A percentile compares a stretch with the other conserved stretches of the same genome.
These are phyloP conservation scores for Intoshia linei DNA, from an alignment of 1,140 invertebrate species.

Conservation along the genomic window DNA sequence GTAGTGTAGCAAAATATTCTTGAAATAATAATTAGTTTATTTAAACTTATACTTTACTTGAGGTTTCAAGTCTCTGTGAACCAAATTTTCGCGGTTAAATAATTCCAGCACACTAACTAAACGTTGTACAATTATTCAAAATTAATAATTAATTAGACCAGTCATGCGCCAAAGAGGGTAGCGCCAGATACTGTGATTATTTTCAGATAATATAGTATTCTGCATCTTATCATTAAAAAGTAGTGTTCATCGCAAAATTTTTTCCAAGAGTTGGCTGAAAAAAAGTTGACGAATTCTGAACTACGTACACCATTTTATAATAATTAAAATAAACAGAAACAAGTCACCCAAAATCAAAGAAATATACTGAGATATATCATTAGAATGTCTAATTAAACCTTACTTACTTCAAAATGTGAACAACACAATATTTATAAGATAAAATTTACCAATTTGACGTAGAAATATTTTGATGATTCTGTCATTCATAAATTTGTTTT, in stretches of 20 bases:
- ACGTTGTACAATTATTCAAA: conserved; percentile 7
- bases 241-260: not conserved
- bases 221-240: no score
- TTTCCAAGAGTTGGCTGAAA: not conserved
- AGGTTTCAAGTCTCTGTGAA: conserved; percentile 88
- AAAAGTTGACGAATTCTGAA: not conserved
- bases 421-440: not conserved
- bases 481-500: conserved; percentile 65
- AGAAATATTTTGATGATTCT: conserved; percentile 75
- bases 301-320: not conserved
- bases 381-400: not conserved
- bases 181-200: no score
- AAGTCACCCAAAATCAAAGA: not conserved
- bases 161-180: no score
- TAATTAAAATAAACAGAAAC: not conserved
- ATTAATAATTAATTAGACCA: not conserved
- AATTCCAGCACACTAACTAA: conserved; percentile 75
- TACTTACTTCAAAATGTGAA: conserved; percentile 1
- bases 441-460: conserved; percentile 43
- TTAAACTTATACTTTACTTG: no score
- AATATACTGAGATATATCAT: not conserved
- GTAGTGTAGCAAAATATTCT: conserved; percentile 64
- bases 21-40: no score
- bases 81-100: conserved; percentile 69
- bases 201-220: no score